Evolutionary conservation across 2,797 vertebrate species (phyloP), one percentile per base, ranked within the genome.

Genomic region (Rallus crepitans): DNA sequence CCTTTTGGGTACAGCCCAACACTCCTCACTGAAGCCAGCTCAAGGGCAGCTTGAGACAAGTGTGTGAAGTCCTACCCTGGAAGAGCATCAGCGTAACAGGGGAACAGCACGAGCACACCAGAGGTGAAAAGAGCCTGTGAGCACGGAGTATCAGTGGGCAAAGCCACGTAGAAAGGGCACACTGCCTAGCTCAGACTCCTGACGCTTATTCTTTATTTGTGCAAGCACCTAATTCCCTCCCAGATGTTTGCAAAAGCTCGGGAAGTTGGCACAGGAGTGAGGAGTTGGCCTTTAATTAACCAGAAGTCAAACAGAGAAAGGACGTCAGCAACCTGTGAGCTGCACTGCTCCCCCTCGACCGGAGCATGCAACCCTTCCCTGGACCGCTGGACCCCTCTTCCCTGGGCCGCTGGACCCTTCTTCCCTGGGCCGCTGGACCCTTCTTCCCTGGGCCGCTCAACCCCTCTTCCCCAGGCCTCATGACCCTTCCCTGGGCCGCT

Each of bases 271-370:
- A 64, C 40, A 2, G 70, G 0, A 4, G 65, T 13, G 9, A 31
- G 75, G 50, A 84, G 61, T 3, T 65, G 86, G 94, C 77, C 87
- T 95, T 72, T 82, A 5, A 94, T 87, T 72, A 89, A 85, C 87
- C 89, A 59, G 35, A 87, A 82, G 33, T 52, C 87, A 93, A 96
- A 95, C 0, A 94, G 9, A 5, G 20, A n/a, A 12, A 55, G 78
- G 63, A 84, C 66, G 33, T 89, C 92, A 90, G 91, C 83, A n/a
- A 13, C 68, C 48, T 0, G 6, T 2, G 45, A 35, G 87, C 71
- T 16, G 76, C 52, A 4, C 85, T 28, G 88, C 86, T 57, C 3
- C 27, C 63, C 63, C 70, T 39, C 2, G 30, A 0, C 39, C 16
- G 13, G 18, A 9, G 72, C 24, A 1, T 9, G 1, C 33, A 8